A percentile compares a stretch with the other conserved stretches of the same genome.
Evolutionary conservation across 2,797 vertebrate genomes (phyloP).

Genomic region (Carduelis carduelis): DNA sequence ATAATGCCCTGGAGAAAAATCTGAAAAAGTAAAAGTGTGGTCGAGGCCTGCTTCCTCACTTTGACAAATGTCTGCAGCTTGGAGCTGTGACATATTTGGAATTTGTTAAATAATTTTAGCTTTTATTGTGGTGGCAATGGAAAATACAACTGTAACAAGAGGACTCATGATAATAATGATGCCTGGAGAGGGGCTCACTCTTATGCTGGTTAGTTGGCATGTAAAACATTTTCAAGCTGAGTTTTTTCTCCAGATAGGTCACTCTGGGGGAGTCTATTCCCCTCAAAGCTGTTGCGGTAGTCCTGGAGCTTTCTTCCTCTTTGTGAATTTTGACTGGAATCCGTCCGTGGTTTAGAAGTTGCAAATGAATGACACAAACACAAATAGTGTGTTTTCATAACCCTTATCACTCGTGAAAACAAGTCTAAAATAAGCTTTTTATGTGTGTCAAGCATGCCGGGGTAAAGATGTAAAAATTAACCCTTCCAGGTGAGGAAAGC

Average conservation of each 20-base stretch:
- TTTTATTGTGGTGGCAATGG: background rate
- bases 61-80: background rate
- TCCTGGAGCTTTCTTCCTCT: background rate
- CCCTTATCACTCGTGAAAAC: background rate
- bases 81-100: background rate
- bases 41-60: background rate
- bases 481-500: constrained; percentile 86
- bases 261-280: background rate
- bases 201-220: background rate
- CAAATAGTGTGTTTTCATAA: background rate
- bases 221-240: background rate
- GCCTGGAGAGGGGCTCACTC: background rate
- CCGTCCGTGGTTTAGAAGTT: background rate
- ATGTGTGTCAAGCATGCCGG: background rate
- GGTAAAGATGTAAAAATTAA: constrained; percentile 22
- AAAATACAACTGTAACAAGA: background rate
- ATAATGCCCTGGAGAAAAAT: background rate
- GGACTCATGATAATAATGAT: background rate
- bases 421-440: background rate
- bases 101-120: background rate
- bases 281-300: background rate
- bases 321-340: background rate
- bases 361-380: background rate
- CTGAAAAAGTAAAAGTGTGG: background rate
- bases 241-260: background rate